phyloP scores from a whole-genome alignment of 2,797 vertebrate species.

The Gambelia wislizenii region DNA sequence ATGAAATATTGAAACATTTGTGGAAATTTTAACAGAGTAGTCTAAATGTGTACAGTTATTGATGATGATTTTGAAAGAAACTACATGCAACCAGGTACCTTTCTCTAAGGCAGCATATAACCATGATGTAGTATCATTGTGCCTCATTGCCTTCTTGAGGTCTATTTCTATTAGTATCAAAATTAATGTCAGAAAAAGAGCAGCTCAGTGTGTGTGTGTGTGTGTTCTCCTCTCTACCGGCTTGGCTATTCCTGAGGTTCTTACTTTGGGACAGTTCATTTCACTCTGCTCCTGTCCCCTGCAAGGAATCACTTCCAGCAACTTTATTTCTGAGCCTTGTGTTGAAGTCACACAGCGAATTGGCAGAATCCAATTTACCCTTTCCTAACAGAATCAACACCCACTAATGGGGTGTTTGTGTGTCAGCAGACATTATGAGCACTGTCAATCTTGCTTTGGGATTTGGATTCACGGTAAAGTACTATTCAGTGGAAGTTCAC shows the following conservation, averaged over 20 bases:
- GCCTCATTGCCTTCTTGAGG: background rate
- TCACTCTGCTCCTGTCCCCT: background rate
- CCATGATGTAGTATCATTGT: background rate
- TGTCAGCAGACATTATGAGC: slow-evolving; percentile 16
- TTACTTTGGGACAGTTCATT: slow-evolving; percentile 8
- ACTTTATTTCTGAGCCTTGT: slow-evolving; percentile 19
- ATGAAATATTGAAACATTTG: background rate
- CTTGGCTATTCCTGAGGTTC: slow-evolving; percentile 3
- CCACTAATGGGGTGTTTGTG: slow-evolving; percentile 7
- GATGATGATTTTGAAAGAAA: background rate
- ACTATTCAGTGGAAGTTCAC: background rate
- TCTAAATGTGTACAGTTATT: background rate
- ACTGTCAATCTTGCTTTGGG: background rate
- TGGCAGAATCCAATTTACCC: slow-evolving; percentile 21
- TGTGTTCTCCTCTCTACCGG: background rate
- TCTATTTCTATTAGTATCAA: background rate
- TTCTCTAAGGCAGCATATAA: background rate
- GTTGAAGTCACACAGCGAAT: background rate
- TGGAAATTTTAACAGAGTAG: background rate
- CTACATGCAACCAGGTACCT: background rate
- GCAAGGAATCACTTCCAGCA: slow-evolving; percentile 9
- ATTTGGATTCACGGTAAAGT: background rate
- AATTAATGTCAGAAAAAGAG: slow-evolving; percentile 4
- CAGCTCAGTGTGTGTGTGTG: background rate
- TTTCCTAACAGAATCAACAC: slow-evolving; percentile 14